Evolutionary conservation across 2,113 vertebrate genomes (phyloP).

Genomic region (Clarias macrocephalus): DNA sequence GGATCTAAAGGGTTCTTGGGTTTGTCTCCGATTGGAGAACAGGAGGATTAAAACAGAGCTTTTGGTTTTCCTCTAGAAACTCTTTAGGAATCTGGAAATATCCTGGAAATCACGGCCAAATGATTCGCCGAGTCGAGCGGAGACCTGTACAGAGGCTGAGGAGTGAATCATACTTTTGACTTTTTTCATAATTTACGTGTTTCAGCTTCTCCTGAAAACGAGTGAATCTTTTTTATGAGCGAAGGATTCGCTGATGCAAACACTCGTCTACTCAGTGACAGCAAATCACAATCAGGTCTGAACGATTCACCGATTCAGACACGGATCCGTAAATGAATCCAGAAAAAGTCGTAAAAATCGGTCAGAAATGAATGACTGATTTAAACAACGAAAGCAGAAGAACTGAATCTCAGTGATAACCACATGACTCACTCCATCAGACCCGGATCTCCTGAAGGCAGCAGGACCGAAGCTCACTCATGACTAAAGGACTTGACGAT

Average conservation of each 20-base stretch:
- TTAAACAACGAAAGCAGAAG: neutral
- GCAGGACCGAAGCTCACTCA: neutral
- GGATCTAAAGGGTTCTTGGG: neutral
- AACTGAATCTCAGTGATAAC: neutral
- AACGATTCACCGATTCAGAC: neutral
- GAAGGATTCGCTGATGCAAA: neutral
- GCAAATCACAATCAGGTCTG: neutral
- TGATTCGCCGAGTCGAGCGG: neutral
- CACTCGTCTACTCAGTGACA: neutral
- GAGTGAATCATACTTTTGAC: neutral
- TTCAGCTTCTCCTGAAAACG: neutral
- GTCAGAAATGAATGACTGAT: neutral
- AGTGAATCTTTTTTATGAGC: neutral
- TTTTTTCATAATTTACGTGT: too few relatives aligned
- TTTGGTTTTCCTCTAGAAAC: neutral
- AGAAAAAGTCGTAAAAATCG: too few relatives aligned
- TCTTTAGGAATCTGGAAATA: neutral
- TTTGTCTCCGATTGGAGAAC: neutral
- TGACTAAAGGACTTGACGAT: neutral
- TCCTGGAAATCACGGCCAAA: too few relatives aligned
- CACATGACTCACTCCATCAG: neutral
- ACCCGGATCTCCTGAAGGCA: rapidly evolving
- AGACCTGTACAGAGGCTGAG: neutral
- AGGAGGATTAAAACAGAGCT: neutral
- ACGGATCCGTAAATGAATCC: too few relatives aligned